Evolutionary conservation across 2,113 vertebrate genomes (phyloP), one percentile per base, ranked within the genome.

Genomic region (Myiopsitta monachus): DNA sequence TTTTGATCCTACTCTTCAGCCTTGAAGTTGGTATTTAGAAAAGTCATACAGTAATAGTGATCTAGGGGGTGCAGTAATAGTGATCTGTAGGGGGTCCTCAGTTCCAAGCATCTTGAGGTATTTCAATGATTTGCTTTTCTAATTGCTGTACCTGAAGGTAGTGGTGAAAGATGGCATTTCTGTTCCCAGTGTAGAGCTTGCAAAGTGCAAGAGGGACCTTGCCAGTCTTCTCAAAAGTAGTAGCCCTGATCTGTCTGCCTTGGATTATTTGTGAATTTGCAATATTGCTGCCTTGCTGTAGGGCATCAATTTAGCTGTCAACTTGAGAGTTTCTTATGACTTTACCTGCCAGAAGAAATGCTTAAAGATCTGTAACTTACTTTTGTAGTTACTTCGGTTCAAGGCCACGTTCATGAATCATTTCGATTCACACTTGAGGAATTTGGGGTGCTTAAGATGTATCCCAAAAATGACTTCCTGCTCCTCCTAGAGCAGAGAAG

Each of bases 161-260:
- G 15, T 19, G 38, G 26, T 78, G 38, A 47, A 92, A 80, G 87
- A 23, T 38, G 4, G 14, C 1, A 2, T 28, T 93, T 92, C 10
- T 70, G 55, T 30, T 26, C 38, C 27, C 55, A 11, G 11, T 22
- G 33, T 77, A 46, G 24, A 62, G 10, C 74, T 74, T 87, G 74
- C 64, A 49, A 52, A 81, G 51, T 55, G 26, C 21, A 47, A 2
- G 4, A 46, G 16, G 36, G 27, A 67, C 46, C 12, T 46, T 46
- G 19, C 54, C 23, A 46, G 47, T 18, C 52, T 55, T 81, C 11
- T 64, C 2, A n/a, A 8, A 55, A 83, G 23, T 33, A 15, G 13
- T 24, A 78, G 21, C n/a, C 46, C 18, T 0, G 0, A 23, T 66
- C 38, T 51, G 2, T 15, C 7, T 38, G 7, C 11, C 41, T 52